A percentile compares a stretch with the other conserved stretches of the same genome.
phyloP scores from a whole-genome alignment of 2,888 invertebrate species.

The Apamea crenata region DNA sequence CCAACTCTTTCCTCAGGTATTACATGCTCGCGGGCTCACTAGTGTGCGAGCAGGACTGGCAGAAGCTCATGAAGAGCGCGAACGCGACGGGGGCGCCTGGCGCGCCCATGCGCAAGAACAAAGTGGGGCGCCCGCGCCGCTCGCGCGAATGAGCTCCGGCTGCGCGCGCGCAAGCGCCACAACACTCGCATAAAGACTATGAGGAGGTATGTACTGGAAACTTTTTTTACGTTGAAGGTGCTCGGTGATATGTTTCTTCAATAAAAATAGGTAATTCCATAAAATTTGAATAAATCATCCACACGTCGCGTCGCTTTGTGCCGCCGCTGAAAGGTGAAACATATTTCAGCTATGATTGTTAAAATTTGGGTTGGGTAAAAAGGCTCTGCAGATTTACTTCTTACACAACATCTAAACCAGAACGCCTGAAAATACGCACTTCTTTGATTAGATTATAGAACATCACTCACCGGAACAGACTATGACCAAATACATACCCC shows the following conservation, averaged over 20 bases:
- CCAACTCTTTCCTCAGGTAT: slow-evolving; percentile 89
- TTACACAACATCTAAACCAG: not conserved
- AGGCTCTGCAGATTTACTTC: not conserved
- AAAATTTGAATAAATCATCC: not conserved
- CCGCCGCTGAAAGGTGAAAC: too few species aligned
- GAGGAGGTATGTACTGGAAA: slow-evolving; percentile 81
- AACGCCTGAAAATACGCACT: not conserved
- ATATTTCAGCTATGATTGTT: not conserved
- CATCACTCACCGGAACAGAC: not conserved
- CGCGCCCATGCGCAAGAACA: slow-evolving; percentile 95
- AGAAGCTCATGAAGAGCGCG: slow-evolving; percentile 96
- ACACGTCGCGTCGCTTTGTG: not conserved
- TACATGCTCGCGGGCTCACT: slow-evolving; percentile 97
- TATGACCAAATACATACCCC: slow-evolving; percentile 3
- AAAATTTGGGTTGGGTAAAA: not conserved
- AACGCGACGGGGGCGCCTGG: slow-evolving; percentile 90
- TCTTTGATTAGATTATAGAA: not conserved
- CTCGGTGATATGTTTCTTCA: not conserved
- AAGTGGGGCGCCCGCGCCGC: slow-evolving; percentile 96
- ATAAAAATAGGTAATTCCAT: not conserved
- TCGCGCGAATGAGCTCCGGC: slow-evolving; percentile 95
- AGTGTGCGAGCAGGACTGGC: slow-evolving; percentile 98
- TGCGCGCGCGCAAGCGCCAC: slow-evolving; percentile 73
- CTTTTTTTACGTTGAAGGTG: not conserved
- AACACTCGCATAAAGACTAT: slow-evolving; percentile 86